Conservation (phyloP, 37 sponge, comb jelly and placozoan genomes). For the Mnemiopsis leidyi region DNA sequence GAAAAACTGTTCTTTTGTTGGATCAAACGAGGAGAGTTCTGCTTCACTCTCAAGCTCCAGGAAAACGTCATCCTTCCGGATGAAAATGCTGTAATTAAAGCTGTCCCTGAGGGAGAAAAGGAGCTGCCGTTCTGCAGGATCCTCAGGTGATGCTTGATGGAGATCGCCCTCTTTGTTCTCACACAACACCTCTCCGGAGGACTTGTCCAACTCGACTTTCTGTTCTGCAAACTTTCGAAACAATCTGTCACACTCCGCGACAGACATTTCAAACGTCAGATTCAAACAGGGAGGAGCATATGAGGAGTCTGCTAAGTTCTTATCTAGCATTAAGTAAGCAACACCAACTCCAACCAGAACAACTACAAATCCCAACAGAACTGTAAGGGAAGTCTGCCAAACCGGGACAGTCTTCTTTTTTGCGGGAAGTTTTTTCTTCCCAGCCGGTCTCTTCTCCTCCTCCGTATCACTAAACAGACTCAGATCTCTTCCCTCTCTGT, state of each 20-base stretch:
- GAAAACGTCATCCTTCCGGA: not conserved
- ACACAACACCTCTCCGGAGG: slow-evolving; percentile 32
- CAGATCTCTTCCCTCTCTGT: not conserved
- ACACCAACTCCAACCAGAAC: not conserved
- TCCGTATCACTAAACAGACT: slow-evolving; percentile 34
- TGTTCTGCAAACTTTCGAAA: not conserved
- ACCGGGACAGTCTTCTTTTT: not conserved
- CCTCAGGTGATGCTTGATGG: not conserved
- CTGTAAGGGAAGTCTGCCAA: not conserved
- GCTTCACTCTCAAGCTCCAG: slow-evolving; percentile 10
- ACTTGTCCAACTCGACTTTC: not conserved
- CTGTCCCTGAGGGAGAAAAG: slow-evolving; percentile 16
- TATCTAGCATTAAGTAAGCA: too few species aligned
- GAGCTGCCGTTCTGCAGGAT: not conserved
- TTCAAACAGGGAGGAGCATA: not conserved
- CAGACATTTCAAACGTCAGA: not conserved
- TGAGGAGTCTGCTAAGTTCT: not conserved
- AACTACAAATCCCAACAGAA: not conserved
- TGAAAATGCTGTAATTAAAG: not conserved
- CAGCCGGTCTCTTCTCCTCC: not conserved
- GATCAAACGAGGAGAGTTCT: not conserved
- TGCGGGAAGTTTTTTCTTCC: not conserved
- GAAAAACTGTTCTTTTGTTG: not conserved
- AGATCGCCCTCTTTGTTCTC: slow-evolving; percentile 15
- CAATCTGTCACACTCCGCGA: slow-evolving; percentile 1